These are phyloP conservation scores for Apotomis betuletana DNA, from an alignment of 2,888 invertebrate genomes.

Conservation along the genomic window DNA sequence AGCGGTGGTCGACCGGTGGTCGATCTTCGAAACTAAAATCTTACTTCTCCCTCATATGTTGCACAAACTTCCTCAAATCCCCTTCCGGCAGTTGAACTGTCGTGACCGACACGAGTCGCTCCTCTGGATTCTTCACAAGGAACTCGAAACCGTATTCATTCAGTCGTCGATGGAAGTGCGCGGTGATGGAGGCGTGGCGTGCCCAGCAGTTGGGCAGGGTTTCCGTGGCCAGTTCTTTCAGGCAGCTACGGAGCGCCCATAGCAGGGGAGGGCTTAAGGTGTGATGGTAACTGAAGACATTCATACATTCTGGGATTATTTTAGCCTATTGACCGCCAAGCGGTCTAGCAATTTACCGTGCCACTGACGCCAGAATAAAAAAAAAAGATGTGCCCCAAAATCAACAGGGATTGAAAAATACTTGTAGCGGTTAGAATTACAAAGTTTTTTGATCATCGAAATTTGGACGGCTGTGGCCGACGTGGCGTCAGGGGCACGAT, in stretches of 20 bases:
- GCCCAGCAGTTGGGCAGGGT: constrained; percentile 88
- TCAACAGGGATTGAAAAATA: too few species aligned
- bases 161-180: constrained; percentile 87
- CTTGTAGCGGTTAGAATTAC: too few species aligned
- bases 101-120: constrained; percentile 76
- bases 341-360: too few species aligned
- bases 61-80: constrained; percentile 62
- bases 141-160: constrained; percentile 86
- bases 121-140: constrained; percentile 86
- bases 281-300: constrained; percentile 88
- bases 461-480: too few species aligned
- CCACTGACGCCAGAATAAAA: too few species aligned
- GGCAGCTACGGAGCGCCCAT: constrained; percentile 91
- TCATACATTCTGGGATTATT: too few species aligned
- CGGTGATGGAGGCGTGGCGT: constrained; percentile 87
- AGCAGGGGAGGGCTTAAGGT: constrained; percentile 91
- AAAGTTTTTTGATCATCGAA: too few species aligned
- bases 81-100: constrained; percentile 67
- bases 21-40: constrained; percentile 43
- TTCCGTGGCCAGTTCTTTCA: constrained; percentile 88
- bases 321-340: too few species aligned
- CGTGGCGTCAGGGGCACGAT: too few species aligned
- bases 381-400: too few species aligned
- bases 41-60: constrained; percentile 68
- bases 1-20: too few species aligned